Conservation (phyloP, 2,888 invertebrate genomes). For the Plebejus anna region DNA sequence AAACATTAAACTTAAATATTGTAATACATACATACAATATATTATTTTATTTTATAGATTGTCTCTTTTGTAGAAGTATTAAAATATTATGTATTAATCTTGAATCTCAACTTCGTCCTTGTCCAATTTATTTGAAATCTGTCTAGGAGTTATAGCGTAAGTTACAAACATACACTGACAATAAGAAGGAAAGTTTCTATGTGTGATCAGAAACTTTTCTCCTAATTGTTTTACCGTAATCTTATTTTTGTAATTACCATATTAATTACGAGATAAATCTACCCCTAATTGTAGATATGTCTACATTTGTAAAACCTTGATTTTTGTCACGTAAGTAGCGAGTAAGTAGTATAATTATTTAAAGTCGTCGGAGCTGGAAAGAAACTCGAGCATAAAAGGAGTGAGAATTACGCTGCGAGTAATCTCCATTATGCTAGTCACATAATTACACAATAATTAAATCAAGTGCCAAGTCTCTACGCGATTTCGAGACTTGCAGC, state of each 20-base stretch:
- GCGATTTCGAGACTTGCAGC: slow-evolving; percentile 10
- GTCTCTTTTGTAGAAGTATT: too few species aligned
- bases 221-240: too few species aligned
- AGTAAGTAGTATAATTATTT: slow-evolving; percentile 7
- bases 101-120: too few species aligned
- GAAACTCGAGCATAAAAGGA: slow-evolving; percentile 2
- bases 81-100: too few species aligned
- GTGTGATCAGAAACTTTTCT: too few species aligned
- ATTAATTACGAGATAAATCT: neutral
- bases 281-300: neutral
- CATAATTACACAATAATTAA: slow-evolving; percentile 25
- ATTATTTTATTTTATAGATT: too few species aligned
- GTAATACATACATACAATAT: too few species aligned
- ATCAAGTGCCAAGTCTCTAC: slow-evolving; percentile 20
- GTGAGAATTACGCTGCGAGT: neutral
- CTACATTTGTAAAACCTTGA: neutral
- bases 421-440: slow-evolving; percentile 19
- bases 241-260: too few species aligned
- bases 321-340: neutral
- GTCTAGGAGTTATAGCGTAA: too few species aligned
- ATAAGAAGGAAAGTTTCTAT: too few species aligned
- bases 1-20: neutral
- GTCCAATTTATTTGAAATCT: too few species aligned
- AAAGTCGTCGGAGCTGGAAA: neutral
- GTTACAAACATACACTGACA: too few species aligned